Evolutionary conservation across 2,113 vertebrate genomes (phyloP), one percentile per base, ranked within the genome.

Genomic region (Thymallus thymallus): DNA sequence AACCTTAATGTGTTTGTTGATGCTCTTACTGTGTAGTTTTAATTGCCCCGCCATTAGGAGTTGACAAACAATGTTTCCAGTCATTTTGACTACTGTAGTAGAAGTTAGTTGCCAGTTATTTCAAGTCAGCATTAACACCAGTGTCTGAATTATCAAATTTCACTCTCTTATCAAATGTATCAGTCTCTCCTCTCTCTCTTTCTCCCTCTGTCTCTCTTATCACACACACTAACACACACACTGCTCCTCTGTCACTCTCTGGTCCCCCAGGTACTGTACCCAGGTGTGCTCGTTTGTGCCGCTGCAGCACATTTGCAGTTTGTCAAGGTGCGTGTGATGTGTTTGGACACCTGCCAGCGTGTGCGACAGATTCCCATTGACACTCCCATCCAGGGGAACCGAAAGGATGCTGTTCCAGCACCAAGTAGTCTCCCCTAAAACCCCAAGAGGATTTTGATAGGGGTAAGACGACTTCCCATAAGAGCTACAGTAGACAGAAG

Each of bases 271-370:
- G 77, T 72, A 71, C 68, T 82, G 78, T 77, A 80, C 69, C 73
- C 87, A 87, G 85, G 81, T 88, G 79, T 61, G 76, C 35, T 81
- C 30, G 26, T 78, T 32, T 48, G 69, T 80, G 23, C 51, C 26
- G 84, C 77, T 76, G 68, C 68, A 80, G 61, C 65, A n/a, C 62
- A 61, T 24, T 51, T 69, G 45, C 41, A 61, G 32, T 75, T 75
- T 73, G 30, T 48, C 29, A 68, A 30, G n/a, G 24, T 60, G 66
- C 60, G 51, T 75, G 63, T 60, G 78, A 90, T 87, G 12, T 4
- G 29, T 73, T 70, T 79, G 41, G 87, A 86, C 84, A 88, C 78
- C 83, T 88, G 84, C 82, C 87, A 83, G 65, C 74, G 48, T 72
- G 63, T 67, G 22, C 85, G 76, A 84, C 68, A 69, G 62, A 72